Evolutionary conservation across 1,140 invertebrate species (phyloP), one percentile per base, ranked within the genome.

Genomic region (Homarus americanus): DNA sequence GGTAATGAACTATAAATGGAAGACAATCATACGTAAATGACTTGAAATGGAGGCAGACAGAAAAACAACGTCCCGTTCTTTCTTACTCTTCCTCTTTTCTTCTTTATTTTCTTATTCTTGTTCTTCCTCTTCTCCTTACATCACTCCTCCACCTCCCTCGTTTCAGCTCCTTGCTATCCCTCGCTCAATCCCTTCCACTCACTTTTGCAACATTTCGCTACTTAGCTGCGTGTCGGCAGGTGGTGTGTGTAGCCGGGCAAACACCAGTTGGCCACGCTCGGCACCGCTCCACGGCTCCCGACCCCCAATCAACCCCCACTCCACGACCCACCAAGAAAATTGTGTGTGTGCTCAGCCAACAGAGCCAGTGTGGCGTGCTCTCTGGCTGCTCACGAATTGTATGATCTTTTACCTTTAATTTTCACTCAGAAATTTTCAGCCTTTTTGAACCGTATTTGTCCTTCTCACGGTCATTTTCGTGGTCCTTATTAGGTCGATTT

Each of bases 271-370:
- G 20, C 20, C 20, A 58, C 20, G 20, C 20, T 58, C 53, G 53
- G 2, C 63, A 9, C 63, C 4, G 24, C 63, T 20, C 24, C n/a
- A 0, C 63, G 15, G n/a, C 15, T 63, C 24, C 2, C 15, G n/a
- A 5, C 63, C 63, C 24, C 12, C n/a, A 32, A 32, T 69, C 63
- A 69, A 69, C 63, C 24, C 28, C 73, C 24, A n/a, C 2, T 32
- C 72, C 72, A 38, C 40, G 36, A 38, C 63, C 80, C 24, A 38
- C 63, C 49, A 38, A 69, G 66, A 66, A 83, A 83, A 80, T 80
- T 80, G 41, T 53, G 78, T 80, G 78, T 80, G 41, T 80, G 78
- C 41, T 80, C 10, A 40, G 40, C 63, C 38, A 40, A 41, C 66
- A 83, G 12, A 69, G 20, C 20, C 58, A 41, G 66, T 4, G 41